Base-by-base conservation (phyloP, 2,113 vertebrate genomes). In the Ptilonorhynchus violaceus region DNA sequence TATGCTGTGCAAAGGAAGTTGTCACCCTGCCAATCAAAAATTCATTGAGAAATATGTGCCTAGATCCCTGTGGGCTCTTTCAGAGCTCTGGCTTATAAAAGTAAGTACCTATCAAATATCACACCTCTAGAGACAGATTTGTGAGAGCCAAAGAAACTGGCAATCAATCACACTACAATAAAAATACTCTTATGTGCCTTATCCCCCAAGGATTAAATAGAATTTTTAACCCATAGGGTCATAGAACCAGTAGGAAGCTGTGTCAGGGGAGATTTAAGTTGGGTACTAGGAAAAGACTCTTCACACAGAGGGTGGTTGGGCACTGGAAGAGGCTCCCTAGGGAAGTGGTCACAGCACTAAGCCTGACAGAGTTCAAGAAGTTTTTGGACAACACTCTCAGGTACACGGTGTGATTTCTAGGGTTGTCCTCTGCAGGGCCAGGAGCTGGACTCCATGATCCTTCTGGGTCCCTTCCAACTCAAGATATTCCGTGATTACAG, bases 321-420 rank as follows among this genome's bases (percentile, higher is more conserved):
- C 22, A 17, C 7, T 14, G 33, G 6, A 52, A 39, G 19, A 37
- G 27, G 4, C 3, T 89, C 8, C 15, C 9, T 28, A 59, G 22
- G 28, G 12, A 30, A 12, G 16, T 39, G 33, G 6, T 24, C 33
- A n/a, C 0, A 52, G 6, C 37, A 59, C 0, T 1, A 59, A 59
- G 15, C 23, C 28, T 28, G 30, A 24, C 18, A 37, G 67, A 37
- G 10, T 59, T 44, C 18, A 33, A 37, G 22, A 89, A 50, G 8
- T 14, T 33, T 50, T 73, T 89, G 23, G 33, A 39, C 28, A 46
- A 46, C 24, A 11, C 33, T 60, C 53, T 60, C 24, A 39, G 33
- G 23, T 23, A 59, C 23, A 30, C 21, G 33, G 6, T 52, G 13
- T 28, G 13, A n/a, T 39, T 74, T 13, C 24, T 24, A 44, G 19